Percentiles rank a stretch among this genome's conserved stretches.
Evolutionary conservation across 2,113 vertebrate genomes (phyloP).

Genomic region (Siniperca chuatsi): DNA sequence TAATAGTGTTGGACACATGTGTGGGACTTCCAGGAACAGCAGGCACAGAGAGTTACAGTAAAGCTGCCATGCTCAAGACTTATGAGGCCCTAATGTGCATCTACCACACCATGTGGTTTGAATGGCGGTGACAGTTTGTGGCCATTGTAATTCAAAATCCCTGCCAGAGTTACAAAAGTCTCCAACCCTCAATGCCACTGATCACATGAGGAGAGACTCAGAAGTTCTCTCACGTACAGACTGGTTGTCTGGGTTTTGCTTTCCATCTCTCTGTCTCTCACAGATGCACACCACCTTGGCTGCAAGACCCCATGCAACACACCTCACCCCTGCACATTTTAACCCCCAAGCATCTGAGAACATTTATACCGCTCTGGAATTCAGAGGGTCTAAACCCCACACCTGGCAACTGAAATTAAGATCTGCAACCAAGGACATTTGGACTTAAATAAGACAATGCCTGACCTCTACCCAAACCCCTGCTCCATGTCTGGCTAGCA

Average conservation of each 20-base stretch:
- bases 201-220: conserved; percentile 37
- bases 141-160: conserved; percentile 56
- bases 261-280: conserved; percentile 5
- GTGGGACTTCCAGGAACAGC: conserved; percentile 68
- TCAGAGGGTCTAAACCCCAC: conserved; percentile 60
- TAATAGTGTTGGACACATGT: conserved; percentile 23
- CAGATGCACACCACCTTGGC: conserved; percentile 8
- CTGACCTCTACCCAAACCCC: conserved; percentile 39
- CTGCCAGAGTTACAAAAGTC: conserved; percentile 56
- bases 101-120: conserved; percentile 55
- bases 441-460: conserved; percentile 48
- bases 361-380: conserved; percentile 63
- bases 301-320: conserved; percentile 35
- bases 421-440: conserved; percentile 68
- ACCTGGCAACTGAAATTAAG: conserved; percentile 69
- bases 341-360: conserved; percentile 69
- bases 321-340: conserved; percentile 37
- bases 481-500: conserved; percentile 6
- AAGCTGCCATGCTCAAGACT: conserved; percentile 49
- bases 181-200: conserved; percentile 41
- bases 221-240: conserved; percentile 27
- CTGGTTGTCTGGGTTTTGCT: conserved; percentile 39
- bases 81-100: conserved; percentile 55
- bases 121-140: conserved; percentile 64
- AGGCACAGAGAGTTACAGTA: conserved; percentile 53